These are phyloP conservation scores for Acanthiza pusilla DNA, from an alignment of 2,797 vertebrate genomes.

Conservation along the genomic window DNA sequence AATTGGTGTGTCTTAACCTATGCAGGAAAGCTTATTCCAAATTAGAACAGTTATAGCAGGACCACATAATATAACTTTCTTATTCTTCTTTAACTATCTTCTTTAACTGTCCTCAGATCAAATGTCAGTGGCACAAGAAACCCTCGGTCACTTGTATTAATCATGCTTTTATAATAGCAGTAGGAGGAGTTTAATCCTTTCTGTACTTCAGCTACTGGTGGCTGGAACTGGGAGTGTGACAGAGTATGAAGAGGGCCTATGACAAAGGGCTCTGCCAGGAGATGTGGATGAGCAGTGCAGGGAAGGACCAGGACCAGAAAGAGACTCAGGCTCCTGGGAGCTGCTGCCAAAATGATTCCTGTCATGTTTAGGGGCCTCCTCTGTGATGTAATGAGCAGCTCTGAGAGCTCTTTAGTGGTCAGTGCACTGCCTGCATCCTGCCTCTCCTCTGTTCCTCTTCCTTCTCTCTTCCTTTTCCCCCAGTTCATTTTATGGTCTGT, in stretches of 20 bases:
- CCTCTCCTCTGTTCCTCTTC: not conserved
- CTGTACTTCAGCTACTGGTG: not conserved
- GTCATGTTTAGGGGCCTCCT: not conserved
- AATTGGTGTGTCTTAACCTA: not conserved
- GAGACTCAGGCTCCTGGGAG: not conserved
- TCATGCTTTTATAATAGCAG: not conserved
- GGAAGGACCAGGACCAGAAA: not conserved
- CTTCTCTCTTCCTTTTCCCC: not conserved
- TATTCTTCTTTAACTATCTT: not conserved
- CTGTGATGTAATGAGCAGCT: not conserved
- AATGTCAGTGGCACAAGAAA: not conserved
- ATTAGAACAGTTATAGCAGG: not conserved
- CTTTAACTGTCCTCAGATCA: not conserved
- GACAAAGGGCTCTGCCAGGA: not conserved
- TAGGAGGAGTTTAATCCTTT: not conserved
- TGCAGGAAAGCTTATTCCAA: not conserved
- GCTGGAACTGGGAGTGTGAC: not conserved
- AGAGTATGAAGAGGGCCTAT: not conserved
- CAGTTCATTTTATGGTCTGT: not conserved
- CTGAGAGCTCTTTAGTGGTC: not conserved
- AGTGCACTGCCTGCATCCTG: not conserved
- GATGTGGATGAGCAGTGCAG: rapidly evolving
- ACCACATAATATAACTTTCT: not conserved
- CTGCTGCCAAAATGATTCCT: not conserved
- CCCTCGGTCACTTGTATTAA: not conserved